phyloP scores from a whole-genome alignment of 2,797 vertebrate species.

The Salarias fasciatus region DNA sequence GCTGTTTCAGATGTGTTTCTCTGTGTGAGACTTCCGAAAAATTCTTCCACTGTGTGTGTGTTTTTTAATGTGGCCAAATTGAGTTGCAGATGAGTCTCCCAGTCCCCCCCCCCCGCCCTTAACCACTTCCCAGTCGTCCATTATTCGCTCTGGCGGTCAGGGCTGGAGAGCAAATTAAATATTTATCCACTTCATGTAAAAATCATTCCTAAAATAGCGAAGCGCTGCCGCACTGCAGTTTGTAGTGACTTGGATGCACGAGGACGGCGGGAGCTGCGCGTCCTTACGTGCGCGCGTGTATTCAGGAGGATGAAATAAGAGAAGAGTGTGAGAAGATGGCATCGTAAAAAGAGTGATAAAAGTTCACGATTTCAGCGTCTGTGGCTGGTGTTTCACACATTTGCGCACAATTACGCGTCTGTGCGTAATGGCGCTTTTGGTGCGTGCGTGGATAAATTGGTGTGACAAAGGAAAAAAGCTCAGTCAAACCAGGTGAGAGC shows the following conservation, averaged over 20 bases:
- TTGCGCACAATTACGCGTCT: neutral
- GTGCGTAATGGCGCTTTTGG: neutral
- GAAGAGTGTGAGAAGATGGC: neutral
- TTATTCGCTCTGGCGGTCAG: constrained; percentile 5
- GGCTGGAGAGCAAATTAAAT: constrained; percentile 54
- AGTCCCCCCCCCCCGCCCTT: neutral
- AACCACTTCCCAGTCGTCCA: constrained; percentile 17
- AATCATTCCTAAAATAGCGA: constrained; percentile 73
- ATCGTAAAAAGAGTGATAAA: constrained; percentile 25
- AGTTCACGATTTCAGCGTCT: too few relatives aligned
- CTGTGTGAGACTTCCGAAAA: constrained; percentile 2
- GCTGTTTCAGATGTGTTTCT: neutral
- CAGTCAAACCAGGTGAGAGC: constrained; percentile 1
- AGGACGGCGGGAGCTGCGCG: constrained; percentile 34
- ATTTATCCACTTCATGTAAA: constrained; percentile 72
- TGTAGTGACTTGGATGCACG: constrained; percentile 48
- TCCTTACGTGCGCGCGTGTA: neutral
- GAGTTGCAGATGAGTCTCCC: neutral
- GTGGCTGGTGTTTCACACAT: constrained; percentile 26
- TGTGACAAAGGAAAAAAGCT: constrained; percentile 4
- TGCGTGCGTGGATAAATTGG: too few relatives aligned
- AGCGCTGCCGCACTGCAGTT: constrained; percentile 78
- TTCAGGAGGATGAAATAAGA: neutral
- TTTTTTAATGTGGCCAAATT: neutral
- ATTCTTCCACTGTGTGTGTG: constrained; percentile 10